Evolutionary conservation across 1,140 invertebrate species (phyloP).

Genomic region (Megalonaias nervosa): DNA sequence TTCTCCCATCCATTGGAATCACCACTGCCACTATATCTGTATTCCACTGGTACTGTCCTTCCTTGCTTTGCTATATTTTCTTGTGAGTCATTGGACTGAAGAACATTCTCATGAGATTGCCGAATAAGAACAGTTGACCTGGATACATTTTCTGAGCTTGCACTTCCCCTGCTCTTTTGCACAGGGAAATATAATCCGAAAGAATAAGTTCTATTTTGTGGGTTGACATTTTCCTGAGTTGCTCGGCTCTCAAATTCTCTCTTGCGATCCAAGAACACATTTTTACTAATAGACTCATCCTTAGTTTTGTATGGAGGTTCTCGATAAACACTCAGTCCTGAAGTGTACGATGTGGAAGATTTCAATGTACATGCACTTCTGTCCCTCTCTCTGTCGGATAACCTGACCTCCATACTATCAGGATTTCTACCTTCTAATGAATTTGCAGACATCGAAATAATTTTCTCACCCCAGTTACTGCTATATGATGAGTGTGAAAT

Average conservation of each 20-base stretch:
- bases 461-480: too few species aligned
- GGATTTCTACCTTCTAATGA: too few species aligned
- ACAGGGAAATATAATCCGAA: slow-evolving; percentile 54
- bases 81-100: slow-evolving; percentile 50
- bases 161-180: slow-evolving; percentile 35
- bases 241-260: slow-evolving; percentile 45
- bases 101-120: slow-evolving; percentile 41
- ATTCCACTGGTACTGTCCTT: slow-evolving; percentile 46
- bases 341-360: slow-evolving; percentile 49
- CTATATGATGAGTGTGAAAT: too few species aligned
- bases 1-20: slow-evolving; percentile 28
- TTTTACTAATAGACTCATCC: slow-evolving; percentile 34
- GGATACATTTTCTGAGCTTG: slow-evolving; percentile 32
- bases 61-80: slow-evolving; percentile 46
- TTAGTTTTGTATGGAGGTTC: background rate
- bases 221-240: slow-evolving; percentile 43
- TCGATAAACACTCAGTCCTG: slow-evolving; percentile 47
- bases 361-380: slow-evolving; percentile 18
- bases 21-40: slow-evolving; percentile 30
- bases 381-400: too few species aligned
- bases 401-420: too few species aligned
- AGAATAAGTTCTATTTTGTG: slow-evolving; percentile 48
- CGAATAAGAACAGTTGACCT: slow-evolving; percentile 9
- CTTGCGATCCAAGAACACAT: slow-evolving; percentile 38
- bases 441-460: too few species aligned